Percentiles rank a stretch among this genome's conserved stretches.
phyloP scores from a whole-genome alignment of 1,140 invertebrate genomes.

The Apis florea region DNA sequence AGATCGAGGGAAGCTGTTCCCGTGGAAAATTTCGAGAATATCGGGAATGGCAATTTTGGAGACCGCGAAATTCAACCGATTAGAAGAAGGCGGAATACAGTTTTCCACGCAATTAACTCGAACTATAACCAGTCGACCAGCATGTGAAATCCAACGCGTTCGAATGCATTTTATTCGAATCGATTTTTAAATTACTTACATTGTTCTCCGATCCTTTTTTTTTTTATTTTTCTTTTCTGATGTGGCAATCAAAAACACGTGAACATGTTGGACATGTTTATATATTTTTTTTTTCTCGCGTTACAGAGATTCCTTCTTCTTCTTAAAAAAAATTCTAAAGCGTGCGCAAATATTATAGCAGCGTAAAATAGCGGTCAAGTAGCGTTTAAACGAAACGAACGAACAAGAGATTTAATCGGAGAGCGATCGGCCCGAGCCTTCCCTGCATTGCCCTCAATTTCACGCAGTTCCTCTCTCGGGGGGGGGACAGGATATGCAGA shows the following conservation, averaged over 20 bases:
- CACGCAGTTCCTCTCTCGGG: constrained; percentile 33
- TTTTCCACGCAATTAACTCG: constrained; percentile 38
- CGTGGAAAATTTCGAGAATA: background rate
- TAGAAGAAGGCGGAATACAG: constrained; percentile 6
- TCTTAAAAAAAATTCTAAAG: too few species aligned
- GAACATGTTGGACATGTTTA: background rate
- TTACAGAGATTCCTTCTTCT: too few species aligned
- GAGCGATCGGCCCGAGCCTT: background rate
- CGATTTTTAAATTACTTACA: constrained; percentile 12
- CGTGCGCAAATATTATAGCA: too few species aligned
- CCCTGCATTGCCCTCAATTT: constrained; percentile 27
- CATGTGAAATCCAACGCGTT: background rate
- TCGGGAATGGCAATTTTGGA: background rate
- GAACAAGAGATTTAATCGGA: background rate
- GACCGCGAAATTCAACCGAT: background rate
- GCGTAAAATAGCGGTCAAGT: background rate
- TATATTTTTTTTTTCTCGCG: too few species aligned
- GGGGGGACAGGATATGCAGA: constrained; percentile 40
- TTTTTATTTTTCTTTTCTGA: background rate
- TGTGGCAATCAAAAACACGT: background rate
- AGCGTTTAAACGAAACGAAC: background rate
- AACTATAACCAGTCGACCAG: background rate
- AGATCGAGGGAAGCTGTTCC: background rate
- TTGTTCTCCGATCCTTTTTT: background rate
- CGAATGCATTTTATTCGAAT: constrained; percentile 26